phyloP scores from a whole-genome alignment of 2,888 invertebrate genomes.

The Dicranocentrus wangi region DNA sequence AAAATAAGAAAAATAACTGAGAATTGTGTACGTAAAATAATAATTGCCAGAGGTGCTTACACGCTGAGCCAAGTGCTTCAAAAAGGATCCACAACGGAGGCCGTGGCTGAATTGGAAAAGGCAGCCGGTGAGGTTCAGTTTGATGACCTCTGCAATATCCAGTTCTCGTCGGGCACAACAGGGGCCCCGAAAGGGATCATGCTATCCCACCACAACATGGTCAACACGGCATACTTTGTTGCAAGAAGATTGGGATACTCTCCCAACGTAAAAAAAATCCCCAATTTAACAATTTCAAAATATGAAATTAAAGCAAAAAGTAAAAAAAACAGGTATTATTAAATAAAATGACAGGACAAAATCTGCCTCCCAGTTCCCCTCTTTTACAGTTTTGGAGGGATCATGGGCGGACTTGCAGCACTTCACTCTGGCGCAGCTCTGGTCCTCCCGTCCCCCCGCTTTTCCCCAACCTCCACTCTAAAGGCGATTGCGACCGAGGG shows the following conservation, averaged over 20 bases:
- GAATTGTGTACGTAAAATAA: not conserved
- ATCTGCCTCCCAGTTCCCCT: constrained; percentile 79
- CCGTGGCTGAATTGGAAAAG: constrained; percentile 74
- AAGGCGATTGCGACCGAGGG: constrained; percentile 57
- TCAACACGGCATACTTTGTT: constrained; percentile 76
- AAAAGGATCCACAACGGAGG: constrained; percentile 75
- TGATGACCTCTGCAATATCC: constrained; percentile 83
- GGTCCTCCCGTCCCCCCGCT: constrained; percentile 79
- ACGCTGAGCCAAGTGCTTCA: constrained; percentile 76
- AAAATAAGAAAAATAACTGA: no score
- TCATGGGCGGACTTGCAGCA: constrained; percentile 79
- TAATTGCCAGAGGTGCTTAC: constrained; percentile 76
- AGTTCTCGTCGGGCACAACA: constrained; percentile 84
- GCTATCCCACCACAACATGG: constrained; percentile 76
- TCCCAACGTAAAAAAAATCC: no score
- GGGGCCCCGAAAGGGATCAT: constrained; percentile 76
- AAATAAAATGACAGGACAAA: no score
- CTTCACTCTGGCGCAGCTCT: constrained; percentile 80
- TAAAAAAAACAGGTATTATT: no score
- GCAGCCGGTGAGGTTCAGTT: constrained; percentile 79
- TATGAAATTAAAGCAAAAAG: no score
- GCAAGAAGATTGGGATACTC: constrained; percentile 73
- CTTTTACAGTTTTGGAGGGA: constrained; percentile 88
- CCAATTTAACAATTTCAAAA: no score
- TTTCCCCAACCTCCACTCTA: constrained; percentile 80